These are phyloP conservation scores for Carettochelys insculpta DNA, from an alignment of 2,113 vertebrate genomes.

Conservation along the genomic window DNA sequence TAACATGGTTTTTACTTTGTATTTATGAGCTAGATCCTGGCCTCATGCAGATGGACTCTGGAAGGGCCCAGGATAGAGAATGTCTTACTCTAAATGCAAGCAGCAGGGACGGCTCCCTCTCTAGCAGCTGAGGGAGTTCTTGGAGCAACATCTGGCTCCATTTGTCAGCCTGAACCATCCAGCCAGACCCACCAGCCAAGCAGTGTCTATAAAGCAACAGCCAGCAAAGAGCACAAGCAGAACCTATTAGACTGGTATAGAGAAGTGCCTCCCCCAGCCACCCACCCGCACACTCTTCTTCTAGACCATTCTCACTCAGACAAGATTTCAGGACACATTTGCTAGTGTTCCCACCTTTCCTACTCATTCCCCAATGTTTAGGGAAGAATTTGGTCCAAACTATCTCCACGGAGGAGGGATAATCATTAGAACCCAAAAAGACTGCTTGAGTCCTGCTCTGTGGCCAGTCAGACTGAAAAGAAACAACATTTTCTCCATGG, in stretches of 20 bases:
- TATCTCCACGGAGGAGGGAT: neutral
- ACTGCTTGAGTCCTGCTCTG: neutral
- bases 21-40: neutral
- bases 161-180: neutral
- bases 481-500: neutral
- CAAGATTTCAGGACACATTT: neutral
- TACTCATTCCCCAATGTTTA: neutral
- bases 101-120: neutral
- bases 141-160: neutral
- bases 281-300: neutral
- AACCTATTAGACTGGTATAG: neutral
- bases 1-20: too few relatives aligned
- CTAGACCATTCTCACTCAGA: neutral
- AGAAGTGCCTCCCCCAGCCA: fast-evolving
- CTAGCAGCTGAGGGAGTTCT: neutral
- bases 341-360: neutral
- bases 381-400: neutral
- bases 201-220: neutral
- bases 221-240: neutral
- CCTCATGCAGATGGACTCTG: neutral
- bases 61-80: neutral
- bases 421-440: neutral
- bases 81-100: neutral
- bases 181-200: too few relatives aligned
- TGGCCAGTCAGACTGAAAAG: neutral